Percentiles rank a stretch among this genome's conserved stretches.
These are phyloP conservation scores for Perccottus glenii DNA, from an alignment of 2,113 vertebrate species.

Conservation along the genomic window DNA sequence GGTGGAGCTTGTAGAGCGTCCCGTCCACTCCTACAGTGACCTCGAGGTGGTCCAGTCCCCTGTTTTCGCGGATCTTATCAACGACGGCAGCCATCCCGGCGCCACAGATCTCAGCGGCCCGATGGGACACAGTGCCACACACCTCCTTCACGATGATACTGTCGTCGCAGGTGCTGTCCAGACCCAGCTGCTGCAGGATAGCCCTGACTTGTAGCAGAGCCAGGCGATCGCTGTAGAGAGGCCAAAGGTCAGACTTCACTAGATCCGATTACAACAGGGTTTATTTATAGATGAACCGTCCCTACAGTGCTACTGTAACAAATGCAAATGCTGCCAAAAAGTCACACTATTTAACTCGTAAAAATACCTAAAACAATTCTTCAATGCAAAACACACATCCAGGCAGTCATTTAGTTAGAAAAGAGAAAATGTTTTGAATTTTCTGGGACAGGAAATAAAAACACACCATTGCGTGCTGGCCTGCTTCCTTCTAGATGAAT, in stretches of 20 bases:
- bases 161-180: slow-evolving; percentile 97
- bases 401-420: too few relatives aligned
- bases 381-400: too few relatives aligned
- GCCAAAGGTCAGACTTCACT: slow-evolving; percentile 57
- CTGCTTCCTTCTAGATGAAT: too few relatives aligned
- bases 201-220: slow-evolving; percentile 94
- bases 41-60: slow-evolving; percentile 87
- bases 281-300: too few relatives aligned
- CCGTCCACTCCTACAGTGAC: slow-evolving; percentile 96
- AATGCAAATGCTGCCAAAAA: too few relatives aligned
- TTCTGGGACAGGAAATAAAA: too few relatives aligned
- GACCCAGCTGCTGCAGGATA: slow-evolving; percentile 96
- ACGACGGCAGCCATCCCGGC: slow-evolving; percentile 96
- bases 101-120: slow-evolving; percentile 92
- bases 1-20: slow-evolving; percentile 97
- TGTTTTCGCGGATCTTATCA: slow-evolving; percentile 97
- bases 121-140: slow-evolving; percentile 89
- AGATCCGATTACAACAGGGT: slow-evolving; percentile 49
- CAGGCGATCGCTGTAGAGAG: slow-evolving; percentile 87
- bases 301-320: too few relatives aligned
- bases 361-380: too few relatives aligned
- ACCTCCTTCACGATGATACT: slow-evolving; percentile 97
- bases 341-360: too few relatives aligned
- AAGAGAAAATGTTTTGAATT: too few relatives aligned
- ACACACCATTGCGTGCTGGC: too few relatives aligned